phyloP scores from a whole-genome alignment of 1,140 invertebrate species.

The Lamellibrachia luymesi region DNA sequence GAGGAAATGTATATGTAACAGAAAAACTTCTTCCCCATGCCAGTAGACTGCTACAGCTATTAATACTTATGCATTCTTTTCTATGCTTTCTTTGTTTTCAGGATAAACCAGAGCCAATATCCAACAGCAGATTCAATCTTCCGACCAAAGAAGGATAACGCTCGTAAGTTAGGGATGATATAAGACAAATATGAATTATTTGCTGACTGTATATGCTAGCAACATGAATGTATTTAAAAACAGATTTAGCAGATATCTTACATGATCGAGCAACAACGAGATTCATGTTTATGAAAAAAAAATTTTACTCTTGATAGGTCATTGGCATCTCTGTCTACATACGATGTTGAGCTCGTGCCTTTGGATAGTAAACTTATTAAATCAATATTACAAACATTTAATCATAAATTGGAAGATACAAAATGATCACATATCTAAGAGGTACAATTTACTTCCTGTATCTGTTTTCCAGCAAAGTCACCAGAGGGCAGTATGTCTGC shows the following conservation, averaged over 20 bases:
- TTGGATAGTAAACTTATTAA: neutral
- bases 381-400: neutral
- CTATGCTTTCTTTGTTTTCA: conserved; percentile 29
- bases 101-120: conserved; percentile 37
- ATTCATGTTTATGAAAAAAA: neutral
- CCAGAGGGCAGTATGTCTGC: neutral
- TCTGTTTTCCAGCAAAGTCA: neutral
- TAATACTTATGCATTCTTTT: neutral
- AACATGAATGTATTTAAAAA: too few relatives aligned
- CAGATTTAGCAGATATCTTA: too few relatives aligned
- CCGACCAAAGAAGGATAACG: conserved; percentile 43
- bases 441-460: neutral
- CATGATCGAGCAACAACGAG: neutral
- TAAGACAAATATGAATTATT: too few relatives aligned
- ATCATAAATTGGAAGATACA: neutral
- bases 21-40: too few relatives aligned
- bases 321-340: too few relatives aligned
- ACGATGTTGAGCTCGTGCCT: too few relatives aligned
- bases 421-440: neutral
- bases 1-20: too few relatives aligned
- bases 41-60: neutral
- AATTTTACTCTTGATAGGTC: too few relatives aligned
- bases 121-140: conserved; percentile 49
- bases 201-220: too few relatives aligned
- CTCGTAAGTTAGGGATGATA: neutral